A percentile compares a stretch with the other conserved stretches of the same genome.
These are phyloP conservation scores for Coregonus clupeaformis DNA, from an alignment of 2,113 vertebrate species.

Conservation along the genomic window DNA sequence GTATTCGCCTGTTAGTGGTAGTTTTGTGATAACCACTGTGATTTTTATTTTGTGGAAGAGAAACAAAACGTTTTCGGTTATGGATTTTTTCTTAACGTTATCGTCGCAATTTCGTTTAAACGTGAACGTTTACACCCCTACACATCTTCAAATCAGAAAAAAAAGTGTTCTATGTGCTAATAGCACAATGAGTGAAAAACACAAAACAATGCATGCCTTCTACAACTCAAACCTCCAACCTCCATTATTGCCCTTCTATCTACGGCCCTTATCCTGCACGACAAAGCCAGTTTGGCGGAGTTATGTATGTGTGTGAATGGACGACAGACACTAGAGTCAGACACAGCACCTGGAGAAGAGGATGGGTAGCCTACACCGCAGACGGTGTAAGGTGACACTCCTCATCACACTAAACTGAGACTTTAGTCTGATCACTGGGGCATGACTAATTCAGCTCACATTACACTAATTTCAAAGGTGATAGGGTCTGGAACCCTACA, in stretches of 20 bases:
- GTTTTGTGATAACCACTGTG: no score
- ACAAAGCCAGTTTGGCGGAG: no score
- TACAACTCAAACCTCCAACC: background rate
- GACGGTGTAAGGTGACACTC: constrained; percentile 47
- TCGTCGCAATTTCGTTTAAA: no score
- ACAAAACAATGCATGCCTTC: background rate
- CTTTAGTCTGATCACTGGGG: constrained; percentile 10
- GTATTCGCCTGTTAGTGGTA: no score
- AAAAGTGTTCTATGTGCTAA: background rate
- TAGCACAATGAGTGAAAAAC: background rate
- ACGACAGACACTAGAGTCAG: background rate
- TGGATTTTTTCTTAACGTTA: no score
- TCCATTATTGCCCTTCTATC: no score
- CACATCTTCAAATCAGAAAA: background rate
- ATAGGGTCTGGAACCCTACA: background rate
- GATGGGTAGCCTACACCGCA: constrained; percentile 4
- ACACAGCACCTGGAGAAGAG: background rate
- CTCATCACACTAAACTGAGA: constrained; percentile 9
- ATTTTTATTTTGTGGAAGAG: no score
- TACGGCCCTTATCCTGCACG: no score
- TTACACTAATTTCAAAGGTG: constrained; percentile 53
- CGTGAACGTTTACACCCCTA: no score
- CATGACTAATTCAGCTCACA: constrained; percentile 54
- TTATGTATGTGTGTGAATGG: no score
- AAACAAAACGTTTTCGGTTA: no score